Conservation (phyloP, 2,113 vertebrate genomes). For the Sciurus niger region DNA sequence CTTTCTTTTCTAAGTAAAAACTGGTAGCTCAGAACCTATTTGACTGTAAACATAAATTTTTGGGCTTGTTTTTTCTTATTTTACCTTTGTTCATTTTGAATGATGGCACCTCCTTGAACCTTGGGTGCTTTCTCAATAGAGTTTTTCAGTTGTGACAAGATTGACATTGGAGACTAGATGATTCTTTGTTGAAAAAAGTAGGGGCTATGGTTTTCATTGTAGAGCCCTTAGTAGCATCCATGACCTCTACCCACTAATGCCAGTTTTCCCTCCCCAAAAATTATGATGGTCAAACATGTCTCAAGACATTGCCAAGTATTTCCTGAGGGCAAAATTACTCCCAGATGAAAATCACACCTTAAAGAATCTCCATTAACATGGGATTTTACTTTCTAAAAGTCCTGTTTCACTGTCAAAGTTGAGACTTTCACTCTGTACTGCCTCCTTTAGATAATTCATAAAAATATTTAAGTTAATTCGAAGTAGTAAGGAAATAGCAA, state of each 20-base stretch:
- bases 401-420: neutral
- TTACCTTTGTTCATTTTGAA: neutral
- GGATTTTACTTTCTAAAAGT: conserved; percentile 31
- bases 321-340: neutral
- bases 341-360: neutral
- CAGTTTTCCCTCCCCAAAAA: neutral
- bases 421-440: conserved; percentile 13
- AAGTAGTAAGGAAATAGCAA: conserved; percentile 51
- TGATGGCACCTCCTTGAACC: neutral
- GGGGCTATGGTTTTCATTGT: neutral
- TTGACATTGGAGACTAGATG: neutral
- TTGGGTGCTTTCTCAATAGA: neutral
- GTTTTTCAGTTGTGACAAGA: neutral
- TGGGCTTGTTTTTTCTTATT: conserved; percentile 35
- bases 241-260: neutral
- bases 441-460: conserved; percentile 25
- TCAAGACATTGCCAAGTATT: neutral
- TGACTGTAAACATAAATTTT: neutral
- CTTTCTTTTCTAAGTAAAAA: neutral
- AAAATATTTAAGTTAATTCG: conserved; percentile 36
- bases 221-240: neutral
- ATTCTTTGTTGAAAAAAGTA: neutral
- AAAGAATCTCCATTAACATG: neutral
- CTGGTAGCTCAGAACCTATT: neutral
- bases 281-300: neutral